These are phyloP conservation scores for Oscheius onirici DNA, from an alignment of 2,888 invertebrate species.

Conservation along the genomic window DNA sequence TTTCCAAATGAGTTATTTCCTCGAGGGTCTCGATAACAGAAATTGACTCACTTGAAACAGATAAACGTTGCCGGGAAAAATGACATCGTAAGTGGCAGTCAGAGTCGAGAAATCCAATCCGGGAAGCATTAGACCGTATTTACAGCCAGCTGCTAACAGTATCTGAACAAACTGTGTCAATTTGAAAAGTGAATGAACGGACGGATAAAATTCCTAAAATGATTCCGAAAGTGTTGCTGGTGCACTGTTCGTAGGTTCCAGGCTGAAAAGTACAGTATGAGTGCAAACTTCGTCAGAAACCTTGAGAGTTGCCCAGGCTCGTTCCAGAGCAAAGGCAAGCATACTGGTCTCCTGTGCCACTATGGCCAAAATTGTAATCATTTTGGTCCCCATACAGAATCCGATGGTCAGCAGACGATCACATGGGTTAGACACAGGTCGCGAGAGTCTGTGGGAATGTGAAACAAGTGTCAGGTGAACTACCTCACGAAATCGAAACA, in stretches of 20 bases:
- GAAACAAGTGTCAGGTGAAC: too few species aligned
- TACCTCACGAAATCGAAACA: constrained; percentile 7
- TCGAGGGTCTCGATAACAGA: neutral
- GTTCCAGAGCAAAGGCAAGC: constrained; percentile 14
- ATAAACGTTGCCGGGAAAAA: neutral
- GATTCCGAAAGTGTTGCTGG: neutral
- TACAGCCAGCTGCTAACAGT: constrained; percentile 7
- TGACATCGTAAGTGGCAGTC: constrained; percentile 32
- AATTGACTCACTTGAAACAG: constrained; percentile 1
- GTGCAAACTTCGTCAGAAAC: too few species aligned
- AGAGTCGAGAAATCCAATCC: constrained; percentile 33
- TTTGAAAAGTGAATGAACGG: neutral
- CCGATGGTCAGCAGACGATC: constrained; percentile 10
- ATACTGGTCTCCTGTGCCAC: constrained; percentile 12
- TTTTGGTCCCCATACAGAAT: constrained; percentile 15
- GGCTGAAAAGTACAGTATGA: too few species aligned
- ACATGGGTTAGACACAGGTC: neutral
- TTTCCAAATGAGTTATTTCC: constrained; percentile 44
- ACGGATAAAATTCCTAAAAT: constrained; percentile 7
- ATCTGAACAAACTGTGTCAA: neutral
- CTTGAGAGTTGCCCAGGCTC: constrained; percentile 1
- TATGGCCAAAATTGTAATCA: neutral
- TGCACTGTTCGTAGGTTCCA: neutral
- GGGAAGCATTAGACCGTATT: constrained; percentile 15
- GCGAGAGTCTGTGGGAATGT: constrained; percentile 4